A percentile compares a stretch with the other conserved stretches of the same genome.
phyloP scores from a whole-genome alignment of 2,888 invertebrate species.

The Auanema freiburgensis region DNA sequence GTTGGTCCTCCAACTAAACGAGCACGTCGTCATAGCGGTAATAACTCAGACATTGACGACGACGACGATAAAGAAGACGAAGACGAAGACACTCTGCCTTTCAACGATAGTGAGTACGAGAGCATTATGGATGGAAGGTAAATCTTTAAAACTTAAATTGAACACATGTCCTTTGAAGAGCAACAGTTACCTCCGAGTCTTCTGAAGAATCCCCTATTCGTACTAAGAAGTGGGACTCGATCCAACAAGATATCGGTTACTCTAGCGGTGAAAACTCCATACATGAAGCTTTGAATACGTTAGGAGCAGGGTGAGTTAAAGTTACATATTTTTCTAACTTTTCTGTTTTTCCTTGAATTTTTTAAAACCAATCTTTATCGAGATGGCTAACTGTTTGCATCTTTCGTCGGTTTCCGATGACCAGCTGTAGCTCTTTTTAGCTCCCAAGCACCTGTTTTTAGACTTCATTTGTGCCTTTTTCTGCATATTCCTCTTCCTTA shows the following conservation, averaged over 20 bases:
- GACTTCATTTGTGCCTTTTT: too few species aligned
- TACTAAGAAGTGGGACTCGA: slow-evolving; percentile 36
- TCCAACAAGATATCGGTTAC: slow-evolving; percentile 51
- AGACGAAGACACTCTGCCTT: slow-evolving; percentile 41
- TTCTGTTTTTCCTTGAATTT: too few species aligned
- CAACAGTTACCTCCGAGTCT: slow-evolving; percentile 34
- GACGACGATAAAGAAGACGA: slow-evolving; percentile 27
- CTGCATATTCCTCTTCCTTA: too few species aligned
- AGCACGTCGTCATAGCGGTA: slow-evolving; percentile 21
- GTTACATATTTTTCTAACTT: too few species aligned
- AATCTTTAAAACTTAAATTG: slow-evolving; percentile 8
- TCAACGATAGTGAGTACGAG: slow-evolving; percentile 48
- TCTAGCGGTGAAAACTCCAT: slow-evolving; percentile 53
- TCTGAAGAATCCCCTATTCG: slow-evolving; percentile 29
- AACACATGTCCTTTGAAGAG: not conserved
- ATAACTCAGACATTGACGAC: slow-evolving; percentile 19
- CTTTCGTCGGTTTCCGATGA: too few species aligned
- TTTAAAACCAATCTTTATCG: too few species aligned
- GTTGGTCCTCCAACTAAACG: slow-evolving; percentile 38
- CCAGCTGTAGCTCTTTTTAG: too few species aligned
- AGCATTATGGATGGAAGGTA: slow-evolving; percentile 41
- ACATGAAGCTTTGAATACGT: slow-evolving; percentile 31
- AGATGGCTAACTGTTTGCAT: too few species aligned
- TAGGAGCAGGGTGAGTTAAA: slow-evolving; percentile 2
- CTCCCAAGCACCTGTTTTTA: too few species aligned